These are phyloP conservation scores for Hippocampus mohnikei DNA, from an alignment of 2,113 vertebrate species.

Conservation along the genomic window DNA sequence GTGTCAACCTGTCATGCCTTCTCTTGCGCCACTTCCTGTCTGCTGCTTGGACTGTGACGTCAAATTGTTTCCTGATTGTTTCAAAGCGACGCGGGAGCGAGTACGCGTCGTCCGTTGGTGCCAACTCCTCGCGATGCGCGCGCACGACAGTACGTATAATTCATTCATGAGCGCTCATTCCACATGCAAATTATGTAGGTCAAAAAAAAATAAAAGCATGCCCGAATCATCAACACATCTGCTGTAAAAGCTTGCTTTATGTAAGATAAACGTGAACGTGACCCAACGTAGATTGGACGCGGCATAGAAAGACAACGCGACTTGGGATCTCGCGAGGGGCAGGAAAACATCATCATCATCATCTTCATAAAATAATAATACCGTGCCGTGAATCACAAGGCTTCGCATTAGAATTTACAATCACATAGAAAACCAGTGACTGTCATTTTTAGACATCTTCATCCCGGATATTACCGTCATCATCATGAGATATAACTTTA, in stretches of 20 bases:
- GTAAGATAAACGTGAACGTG: slow-evolving; percentile 62
- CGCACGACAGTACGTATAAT: slow-evolving; percentile 3
- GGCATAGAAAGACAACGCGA: slow-evolving; percentile 71
- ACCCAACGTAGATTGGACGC: slow-evolving; percentile 68
- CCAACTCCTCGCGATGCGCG: background rate
- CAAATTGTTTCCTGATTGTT: background rate
- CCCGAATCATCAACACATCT: slow-evolving; percentile 51
- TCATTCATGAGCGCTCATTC: slow-evolving; percentile 27
- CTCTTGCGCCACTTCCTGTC: slow-evolving; percentile 1
- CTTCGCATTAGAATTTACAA: slow-evolving; percentile 65
- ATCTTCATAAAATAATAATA: slow-evolving; percentile 30
- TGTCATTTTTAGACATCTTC: slow-evolving; percentile 47
- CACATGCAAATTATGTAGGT: slow-evolving; percentile 48
- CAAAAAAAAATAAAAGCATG: slow-evolving; percentile 24
- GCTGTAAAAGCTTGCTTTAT: slow-evolving; percentile 59
- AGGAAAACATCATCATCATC: slow-evolving; percentile 36
- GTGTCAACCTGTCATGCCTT: too few species aligned
- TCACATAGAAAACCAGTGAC: slow-evolving; percentile 71
- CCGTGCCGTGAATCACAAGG: slow-evolving; percentile 55
- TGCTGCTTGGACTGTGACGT: background rate
- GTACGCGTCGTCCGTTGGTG: background rate
- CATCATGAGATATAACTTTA: slow-evolving; percentile 23
- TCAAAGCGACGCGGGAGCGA: background rate
- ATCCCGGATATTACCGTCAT: slow-evolving; percentile 36
- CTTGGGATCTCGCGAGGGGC: slow-evolving; percentile 54